Conservation (phyloP, 2,113 vertebrate species). For the Pseudonaja textilis region DNA sequence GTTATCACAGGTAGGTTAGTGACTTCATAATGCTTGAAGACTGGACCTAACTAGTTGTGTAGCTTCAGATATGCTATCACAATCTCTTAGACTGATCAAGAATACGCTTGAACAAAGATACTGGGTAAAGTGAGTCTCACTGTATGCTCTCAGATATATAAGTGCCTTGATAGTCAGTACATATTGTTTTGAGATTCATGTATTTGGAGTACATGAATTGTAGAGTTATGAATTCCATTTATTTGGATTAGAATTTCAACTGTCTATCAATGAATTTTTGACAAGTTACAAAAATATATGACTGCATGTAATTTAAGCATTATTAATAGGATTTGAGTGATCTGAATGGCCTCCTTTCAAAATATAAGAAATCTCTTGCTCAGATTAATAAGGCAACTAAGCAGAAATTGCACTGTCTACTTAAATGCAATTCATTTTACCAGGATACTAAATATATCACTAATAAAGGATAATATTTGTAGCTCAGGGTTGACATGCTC, state of each 20-base stretch:
- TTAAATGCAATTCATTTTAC: background rate
- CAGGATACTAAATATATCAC: background rate
- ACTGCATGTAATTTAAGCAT: background rate
- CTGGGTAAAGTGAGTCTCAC: too few relatives aligned
- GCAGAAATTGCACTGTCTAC: background rate
- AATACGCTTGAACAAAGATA: background rate
- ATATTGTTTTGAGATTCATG: background rate
- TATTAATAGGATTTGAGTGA: background rate
- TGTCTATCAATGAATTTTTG: background rate
- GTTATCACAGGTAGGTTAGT: background rate
- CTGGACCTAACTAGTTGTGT: background rate
- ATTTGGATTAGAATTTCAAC: background rate
- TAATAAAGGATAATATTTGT: background rate
- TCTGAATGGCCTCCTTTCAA: background rate
- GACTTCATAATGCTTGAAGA: background rate
- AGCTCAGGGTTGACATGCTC: too few relatives aligned
- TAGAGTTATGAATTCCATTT: background rate
- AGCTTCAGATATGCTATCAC: background rate
- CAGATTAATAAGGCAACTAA: background rate
- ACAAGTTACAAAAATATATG: background rate
- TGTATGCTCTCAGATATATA: background rate
- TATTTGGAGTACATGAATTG: background rate
- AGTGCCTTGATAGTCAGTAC: background rate
- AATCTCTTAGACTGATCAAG: background rate
- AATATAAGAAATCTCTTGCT: background rate